Percentiles rank a stretch among this genome's conserved stretches.
Evolutionary conservation across 2,888 invertebrate species (phyloP).

Genomic region (Suillia variegata): DNA sequence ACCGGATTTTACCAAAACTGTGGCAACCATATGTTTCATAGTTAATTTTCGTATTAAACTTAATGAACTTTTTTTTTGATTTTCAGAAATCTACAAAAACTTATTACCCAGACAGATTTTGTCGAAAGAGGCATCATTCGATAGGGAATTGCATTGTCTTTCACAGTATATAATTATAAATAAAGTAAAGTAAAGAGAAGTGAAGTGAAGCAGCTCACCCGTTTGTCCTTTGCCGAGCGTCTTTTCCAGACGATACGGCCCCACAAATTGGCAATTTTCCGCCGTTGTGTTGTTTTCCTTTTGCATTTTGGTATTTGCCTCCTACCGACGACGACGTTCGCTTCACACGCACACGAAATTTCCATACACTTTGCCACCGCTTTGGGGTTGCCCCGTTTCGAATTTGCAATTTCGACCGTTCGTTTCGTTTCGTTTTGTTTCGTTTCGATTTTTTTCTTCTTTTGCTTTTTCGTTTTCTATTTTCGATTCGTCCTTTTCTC

Average conservation of each 20-base stretch:
- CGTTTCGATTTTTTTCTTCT: too few relatives aligned
- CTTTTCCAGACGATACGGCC: conserved; percentile 98
- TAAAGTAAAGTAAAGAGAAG: too few relatives aligned
- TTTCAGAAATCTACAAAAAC: too few relatives aligned
- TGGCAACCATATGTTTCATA: too few relatives aligned
- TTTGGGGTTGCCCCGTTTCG: conserved; percentile 8
- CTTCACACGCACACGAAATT: not conserved
- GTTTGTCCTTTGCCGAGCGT: conserved; percentile 99
- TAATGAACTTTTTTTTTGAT: too few relatives aligned
- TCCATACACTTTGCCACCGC: conserved; percentile 8
- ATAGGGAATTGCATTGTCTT: too few relatives aligned
- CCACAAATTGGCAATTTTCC: conserved; percentile 92
- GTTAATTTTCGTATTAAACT: too few relatives aligned
- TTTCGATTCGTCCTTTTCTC: not conserved
- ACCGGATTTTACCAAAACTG: too few relatives aligned
- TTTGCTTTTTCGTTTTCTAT: too few relatives aligned
- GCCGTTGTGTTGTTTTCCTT: conserved; percentile 63
- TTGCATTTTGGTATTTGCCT: conserved; percentile 57
- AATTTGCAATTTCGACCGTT: conserved; percentile 12
- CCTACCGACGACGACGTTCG: not conserved
- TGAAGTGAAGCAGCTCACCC: conserved; percentile 74
- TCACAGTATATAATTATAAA: too few relatives aligned
- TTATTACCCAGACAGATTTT: too few relatives aligned
- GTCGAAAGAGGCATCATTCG: too few relatives aligned
- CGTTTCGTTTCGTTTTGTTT: conserved; percentile 1